A percentile compares a stretch with the other conserved stretches of the same genome.
Evolutionary conservation across 37 sponge, comb jelly and placozoan genomes (phyloP).

Genomic region (Lycopodina hypogea): DNA sequence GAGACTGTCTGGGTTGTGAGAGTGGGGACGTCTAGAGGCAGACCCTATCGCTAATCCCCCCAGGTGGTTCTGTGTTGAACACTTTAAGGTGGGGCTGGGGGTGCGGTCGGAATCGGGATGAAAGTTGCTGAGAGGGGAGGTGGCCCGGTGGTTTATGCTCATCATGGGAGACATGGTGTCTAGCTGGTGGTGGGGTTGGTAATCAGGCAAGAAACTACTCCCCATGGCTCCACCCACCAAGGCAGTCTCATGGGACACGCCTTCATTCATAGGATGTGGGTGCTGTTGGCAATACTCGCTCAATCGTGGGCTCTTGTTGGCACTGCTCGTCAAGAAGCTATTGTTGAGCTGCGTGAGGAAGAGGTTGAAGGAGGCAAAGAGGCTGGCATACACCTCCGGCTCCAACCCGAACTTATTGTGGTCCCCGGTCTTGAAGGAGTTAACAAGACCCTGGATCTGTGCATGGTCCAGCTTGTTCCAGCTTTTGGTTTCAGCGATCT

Average conservation of each 20-base stretch:
- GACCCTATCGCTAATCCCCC: background rate
- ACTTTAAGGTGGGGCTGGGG: slow-evolving; percentile 12
- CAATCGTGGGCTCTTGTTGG: slow-evolving; percentile 3
- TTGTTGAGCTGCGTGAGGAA: slow-evolving; percentile 47
- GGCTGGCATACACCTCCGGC: slow-evolving; percentile 23
- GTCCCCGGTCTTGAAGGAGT: slow-evolving; percentile 50
- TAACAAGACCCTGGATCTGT: slow-evolving; percentile 51
- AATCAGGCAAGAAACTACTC: background rate
- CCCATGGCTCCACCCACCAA: slow-evolving; percentile 5
- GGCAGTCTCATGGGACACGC: background rate
- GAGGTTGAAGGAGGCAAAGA: slow-evolving; percentile 59
- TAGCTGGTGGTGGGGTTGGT: slow-evolving; percentile 15
- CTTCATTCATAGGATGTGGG: background rate
- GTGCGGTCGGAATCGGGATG: slow-evolving; percentile 7
- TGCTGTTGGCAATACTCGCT: slow-evolving; percentile 29
- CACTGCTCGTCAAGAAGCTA: slow-evolving; percentile 11
- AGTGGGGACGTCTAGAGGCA: background rate
- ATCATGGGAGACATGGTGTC: background rate
- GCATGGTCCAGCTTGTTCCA: slow-evolving; percentile 55
- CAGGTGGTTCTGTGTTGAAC: background rate
- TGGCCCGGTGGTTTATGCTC: background rate
- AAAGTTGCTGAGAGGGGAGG: slow-evolving; percentile 3
- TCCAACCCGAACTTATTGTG: slow-evolving; percentile 59
- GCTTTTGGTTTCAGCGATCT: slow-evolving; percentile 59
- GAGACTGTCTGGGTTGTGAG: background rate